Evolutionary conservation across 2,888 invertebrate species (phyloP), one percentile per base, ranked within the genome.

Genomic region (Andrena hattorfiana): DNA sequence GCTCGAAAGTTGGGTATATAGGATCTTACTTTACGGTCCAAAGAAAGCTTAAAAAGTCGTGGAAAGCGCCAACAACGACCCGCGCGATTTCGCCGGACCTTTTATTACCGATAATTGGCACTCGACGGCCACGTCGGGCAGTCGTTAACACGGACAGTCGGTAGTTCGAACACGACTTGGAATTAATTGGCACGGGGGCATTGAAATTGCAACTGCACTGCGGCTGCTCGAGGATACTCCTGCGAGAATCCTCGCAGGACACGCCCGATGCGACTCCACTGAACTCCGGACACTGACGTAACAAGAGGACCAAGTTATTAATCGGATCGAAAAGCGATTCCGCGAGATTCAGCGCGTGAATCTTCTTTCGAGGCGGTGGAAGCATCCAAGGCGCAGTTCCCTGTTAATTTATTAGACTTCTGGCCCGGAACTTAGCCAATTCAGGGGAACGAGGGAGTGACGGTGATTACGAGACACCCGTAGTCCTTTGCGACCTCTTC

Each of bases 121-220:
- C 63, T 74, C 81, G 63, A 48, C 26, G 51, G 59, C 30, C 48
- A 35, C 30, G 60, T n/a, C 48, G 82, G 54, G 26, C 51, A 49
- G 56, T 70, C 32, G 83, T 77, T 83, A 83, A 77, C 69, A 30
- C 72, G 74, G 67, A 26, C 42, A 62, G 78, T 74, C 78, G 74
- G 63, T 16, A 78, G 64, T 74, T 74, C 71, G 68, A 74, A 70
- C 78, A 64, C 67, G 74, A 60, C 32, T 72, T 51, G 64, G 74
- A 78, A 71, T 84, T 84, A 83, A 83, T 78, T 83, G 83, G 83
- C 77, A 59, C 56, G 54, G 56, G 78, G 60, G 83, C 67, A 77
- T 77, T 67, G 83, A 64, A 83, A 77, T 62, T 81, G 81, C 71
- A 64, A 76, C 77, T 83, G 77, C 83, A 82, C 56, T 69, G 77